phyloP scores from a whole-genome alignment of 2,888 invertebrate species.

The Lasioglossum malachurum region DNA sequence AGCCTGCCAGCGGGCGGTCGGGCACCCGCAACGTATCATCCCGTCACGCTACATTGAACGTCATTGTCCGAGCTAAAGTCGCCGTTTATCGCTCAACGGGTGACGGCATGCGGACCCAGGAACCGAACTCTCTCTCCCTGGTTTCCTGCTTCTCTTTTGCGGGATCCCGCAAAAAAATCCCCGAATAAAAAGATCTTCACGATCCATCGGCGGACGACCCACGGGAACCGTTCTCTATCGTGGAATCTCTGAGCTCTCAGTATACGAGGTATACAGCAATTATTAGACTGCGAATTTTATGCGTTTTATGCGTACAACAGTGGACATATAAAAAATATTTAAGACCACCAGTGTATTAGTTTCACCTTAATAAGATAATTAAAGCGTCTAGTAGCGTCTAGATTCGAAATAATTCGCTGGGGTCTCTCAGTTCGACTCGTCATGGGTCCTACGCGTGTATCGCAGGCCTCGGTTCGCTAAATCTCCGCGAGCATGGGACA shows the following conservation, averaged over 20 bases:
- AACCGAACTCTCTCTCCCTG: conserved; percentile 48
- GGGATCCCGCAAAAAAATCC: conserved; percentile 50
- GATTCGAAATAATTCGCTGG: neutral
- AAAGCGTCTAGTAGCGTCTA: too few species aligned
- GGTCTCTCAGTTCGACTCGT: neutral
- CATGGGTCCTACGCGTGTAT: too few species aligned
- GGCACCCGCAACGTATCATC: conserved; percentile 80
- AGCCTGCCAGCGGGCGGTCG: conserved; percentile 75
- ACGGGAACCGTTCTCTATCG: neutral
- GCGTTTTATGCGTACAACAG: too few species aligned
- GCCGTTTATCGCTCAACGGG: conserved; percentile 79
- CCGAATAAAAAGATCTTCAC: neutral
- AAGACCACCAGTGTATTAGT: too few species aligned
- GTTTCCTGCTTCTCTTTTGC: conserved; percentile 29
- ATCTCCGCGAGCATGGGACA: conserved; percentile 28
- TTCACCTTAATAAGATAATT: too few species aligned
- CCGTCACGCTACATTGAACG: conserved; percentile 82
- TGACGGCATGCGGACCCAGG: conserved; percentile 62
- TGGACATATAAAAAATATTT: too few species aligned
- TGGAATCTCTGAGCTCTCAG: neutral
- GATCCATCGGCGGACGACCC: neutral
- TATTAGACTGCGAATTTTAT: too few species aligned
- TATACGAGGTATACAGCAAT: neutral
- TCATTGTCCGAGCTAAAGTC: conserved; percentile 79
- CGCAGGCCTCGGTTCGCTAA: neutral